These are phyloP conservation scores for Etheostoma spectabile DNA, from an alignment of 2,113 vertebrate species.

Conservation along the genomic window DNA sequence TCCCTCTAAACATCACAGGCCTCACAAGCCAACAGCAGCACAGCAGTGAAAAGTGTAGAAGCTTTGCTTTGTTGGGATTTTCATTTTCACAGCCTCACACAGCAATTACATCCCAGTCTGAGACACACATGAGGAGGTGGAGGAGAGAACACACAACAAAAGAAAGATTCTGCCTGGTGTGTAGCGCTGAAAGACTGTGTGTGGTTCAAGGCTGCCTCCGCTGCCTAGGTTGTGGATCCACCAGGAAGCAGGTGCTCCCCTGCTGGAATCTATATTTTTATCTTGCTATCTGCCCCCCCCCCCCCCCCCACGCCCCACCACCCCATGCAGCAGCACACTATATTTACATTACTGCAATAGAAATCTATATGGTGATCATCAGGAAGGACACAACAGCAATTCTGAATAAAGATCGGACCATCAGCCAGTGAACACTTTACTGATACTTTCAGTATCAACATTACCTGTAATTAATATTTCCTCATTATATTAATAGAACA, in stretches of 20 bases:
- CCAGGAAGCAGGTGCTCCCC: conserved; percentile 4
- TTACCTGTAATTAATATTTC: too few species aligned
- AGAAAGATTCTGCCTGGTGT: conserved; percentile 29
- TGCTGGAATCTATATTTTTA: too few species aligned
- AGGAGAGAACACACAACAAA: conserved; percentile 32
- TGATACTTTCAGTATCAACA: too few species aligned
- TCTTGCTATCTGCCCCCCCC: too few species aligned
- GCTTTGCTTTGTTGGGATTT: conserved; percentile 71
- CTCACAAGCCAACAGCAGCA: conserved; percentile 27
- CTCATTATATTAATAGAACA: too few species aligned
- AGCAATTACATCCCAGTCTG: conserved; percentile 52
- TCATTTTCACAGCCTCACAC: conserved; percentile 66
- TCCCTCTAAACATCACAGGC: conserved; percentile 33
- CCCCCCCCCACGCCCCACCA: too few species aligned
- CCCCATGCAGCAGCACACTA: conserved; percentile 8
- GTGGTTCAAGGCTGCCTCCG: conserved; percentile 43
- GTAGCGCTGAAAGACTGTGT: conserved; percentile 8
- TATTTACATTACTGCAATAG: neutral
- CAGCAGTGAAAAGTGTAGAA: conserved; percentile 40
- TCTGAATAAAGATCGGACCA: neutral
- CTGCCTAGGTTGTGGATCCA: conserved; percentile 42
- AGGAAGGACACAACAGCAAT: neutral
- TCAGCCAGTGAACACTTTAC: too few species aligned
- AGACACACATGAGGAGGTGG: conserved; percentile 36
- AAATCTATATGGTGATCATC: neutral